Conservation (phyloP, 2,797 vertebrate genomes). For the Fringilla coelebs region DNA sequence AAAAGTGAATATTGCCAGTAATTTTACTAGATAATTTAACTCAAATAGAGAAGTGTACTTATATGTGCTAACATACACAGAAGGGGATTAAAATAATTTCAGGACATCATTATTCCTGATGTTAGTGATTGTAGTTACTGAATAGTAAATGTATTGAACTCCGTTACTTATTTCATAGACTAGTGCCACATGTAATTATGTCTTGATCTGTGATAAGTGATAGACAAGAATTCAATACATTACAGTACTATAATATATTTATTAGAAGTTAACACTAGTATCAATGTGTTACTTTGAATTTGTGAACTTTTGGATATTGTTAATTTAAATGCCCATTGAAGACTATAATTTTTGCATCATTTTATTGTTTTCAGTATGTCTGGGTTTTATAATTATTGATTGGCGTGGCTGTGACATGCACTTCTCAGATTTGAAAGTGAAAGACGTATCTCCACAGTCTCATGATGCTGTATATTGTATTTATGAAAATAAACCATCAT, state of each 20-base stretch:
- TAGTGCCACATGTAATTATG: neutral
- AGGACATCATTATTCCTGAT: neutral
- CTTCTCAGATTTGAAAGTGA: neutral
- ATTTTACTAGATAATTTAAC: neutral
- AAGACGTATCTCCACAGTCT: neutral
- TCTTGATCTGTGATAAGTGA: neutral
- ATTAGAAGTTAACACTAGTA: neutral
- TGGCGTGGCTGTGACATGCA: neutral
- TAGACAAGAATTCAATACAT: neutral
- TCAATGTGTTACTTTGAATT: neutral
- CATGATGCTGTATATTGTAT: neutral
- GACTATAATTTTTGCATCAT: neutral
- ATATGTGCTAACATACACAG: neutral
- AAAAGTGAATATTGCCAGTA: conserved; percentile 15
- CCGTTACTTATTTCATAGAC: neutral
- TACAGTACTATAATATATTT: neutral
- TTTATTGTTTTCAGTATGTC: neutral
- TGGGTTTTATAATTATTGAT: neutral
- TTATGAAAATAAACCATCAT: conserved; percentile 20
- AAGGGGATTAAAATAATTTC: conserved; percentile 43
- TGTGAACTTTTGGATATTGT: neutral
- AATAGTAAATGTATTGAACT: neutral
- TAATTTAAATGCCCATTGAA: neutral
- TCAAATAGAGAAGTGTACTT: conserved; percentile 41
- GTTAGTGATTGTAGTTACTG: conserved; percentile 21